Evolutionary conservation across 2,888 invertebrate species (phyloP).

Genomic region (Melolontha melolontha): DNA sequence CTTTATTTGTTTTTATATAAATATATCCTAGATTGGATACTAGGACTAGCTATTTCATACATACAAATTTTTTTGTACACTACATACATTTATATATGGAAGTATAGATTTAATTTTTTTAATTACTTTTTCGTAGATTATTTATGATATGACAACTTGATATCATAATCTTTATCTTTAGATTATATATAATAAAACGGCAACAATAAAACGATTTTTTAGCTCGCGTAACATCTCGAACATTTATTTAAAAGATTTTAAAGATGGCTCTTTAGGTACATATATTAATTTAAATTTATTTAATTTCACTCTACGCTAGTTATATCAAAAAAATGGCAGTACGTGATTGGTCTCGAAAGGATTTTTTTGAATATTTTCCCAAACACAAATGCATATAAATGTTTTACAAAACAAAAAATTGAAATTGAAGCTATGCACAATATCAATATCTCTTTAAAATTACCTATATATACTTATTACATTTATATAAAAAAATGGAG

Average conservation of each 20-base stretch:
- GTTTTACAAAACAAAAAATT: background rate
- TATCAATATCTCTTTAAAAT: slow-evolving; percentile 7
- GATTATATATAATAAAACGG: slow-evolving; percentile 18
- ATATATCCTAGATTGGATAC: slow-evolving; percentile 62
- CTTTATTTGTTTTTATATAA: slow-evolving; percentile 63
- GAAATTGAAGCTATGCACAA: slow-evolving; percentile 23
- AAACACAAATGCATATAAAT: too few relatives aligned
- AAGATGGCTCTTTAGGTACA: background rate
- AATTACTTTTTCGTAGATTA: slow-evolving; percentile 5
- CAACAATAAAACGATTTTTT: slow-evolving; percentile 23
- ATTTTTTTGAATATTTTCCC: slow-evolving; percentile 1
- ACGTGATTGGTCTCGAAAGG: slow-evolving; percentile 32
- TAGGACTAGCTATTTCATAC: slow-evolving; percentile 65
- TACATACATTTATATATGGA: slow-evolving; percentile 61
- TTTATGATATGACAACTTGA: slow-evolving; percentile 16
- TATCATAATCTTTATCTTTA: slow-evolving; percentile 6
- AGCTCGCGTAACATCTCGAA: too few relatives aligned
- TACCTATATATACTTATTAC: background rate
- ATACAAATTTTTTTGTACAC: slow-evolving; percentile 63
- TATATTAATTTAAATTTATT: too few relatives aligned
- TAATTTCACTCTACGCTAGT: too few relatives aligned
- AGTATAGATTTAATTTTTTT: slow-evolving; percentile 51
- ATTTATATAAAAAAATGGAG: slow-evolving; percentile 9
- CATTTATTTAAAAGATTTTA: slow-evolving; percentile 2
- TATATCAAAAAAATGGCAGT: slow-evolving; percentile 40